Evolutionary conservation across 2,888 invertebrate species (phyloP).

Genomic region (Ferdinandea cuprea): DNA sequence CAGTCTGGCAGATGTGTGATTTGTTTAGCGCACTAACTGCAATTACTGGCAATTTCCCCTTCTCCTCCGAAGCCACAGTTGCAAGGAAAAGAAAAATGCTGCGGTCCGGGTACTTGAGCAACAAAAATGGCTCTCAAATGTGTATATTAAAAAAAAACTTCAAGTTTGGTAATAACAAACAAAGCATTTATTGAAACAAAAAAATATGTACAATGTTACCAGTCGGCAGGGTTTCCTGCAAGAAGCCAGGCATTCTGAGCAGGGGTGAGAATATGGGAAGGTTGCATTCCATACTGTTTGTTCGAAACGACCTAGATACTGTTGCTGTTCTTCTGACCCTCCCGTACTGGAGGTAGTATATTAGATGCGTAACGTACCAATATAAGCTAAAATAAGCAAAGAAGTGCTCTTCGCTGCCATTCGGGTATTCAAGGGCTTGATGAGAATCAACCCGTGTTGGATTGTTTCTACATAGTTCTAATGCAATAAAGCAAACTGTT

Average conservation of each 20-base stretch:
- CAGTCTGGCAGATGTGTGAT: conserved; percentile 67
- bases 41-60: conserved; percentile 69
- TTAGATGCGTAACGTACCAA: conserved; percentile 6
- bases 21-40: conserved; percentile 74
- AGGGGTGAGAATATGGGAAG: conserved; percentile 50
- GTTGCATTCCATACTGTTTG: conserved; percentile 20
- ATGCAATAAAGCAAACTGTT: conserved; percentile 52
- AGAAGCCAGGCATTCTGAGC: conserved; percentile 8
- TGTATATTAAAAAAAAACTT: conserved; percentile 55
- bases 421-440: conserved; percentile 69
- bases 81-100: conserved; percentile 35
- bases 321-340: conserved; percentile 54
- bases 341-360: conserved; percentile 33
- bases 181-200: conserved; percentile 63
- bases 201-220: conserved; percentile 60
- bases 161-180: conserved; percentile 72
- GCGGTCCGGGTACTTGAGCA: conserved; percentile 69
- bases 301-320: conserved; percentile 63
- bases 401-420: conserved; percentile 69
- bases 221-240: conserved; percentile 63
- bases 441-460: conserved; percentile 60
- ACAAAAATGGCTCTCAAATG: conserved; percentile 70
- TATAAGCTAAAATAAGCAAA: conserved; percentile 35
- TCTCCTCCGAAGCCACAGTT: conserved; percentile 20
- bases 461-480: conserved; percentile 35